Evolutionary conservation across 2,797 vertebrate genomes (phyloP).

Genomic region (Molossus alvarezi): DNA sequence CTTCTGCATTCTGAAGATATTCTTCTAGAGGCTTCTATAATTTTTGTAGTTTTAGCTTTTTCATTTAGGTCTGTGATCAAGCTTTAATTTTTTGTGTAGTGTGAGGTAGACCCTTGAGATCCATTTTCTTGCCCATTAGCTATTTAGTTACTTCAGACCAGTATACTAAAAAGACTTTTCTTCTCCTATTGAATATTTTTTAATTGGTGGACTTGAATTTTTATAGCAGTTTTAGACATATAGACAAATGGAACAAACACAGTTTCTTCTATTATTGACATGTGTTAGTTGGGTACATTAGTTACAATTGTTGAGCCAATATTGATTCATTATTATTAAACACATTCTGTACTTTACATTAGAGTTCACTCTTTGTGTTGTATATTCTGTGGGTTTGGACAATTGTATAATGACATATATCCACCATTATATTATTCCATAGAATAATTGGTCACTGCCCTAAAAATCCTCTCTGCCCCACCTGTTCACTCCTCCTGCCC

Average conservation of each 20-base stretch:
- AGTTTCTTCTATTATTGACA: neutral
- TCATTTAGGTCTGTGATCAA: neutral
- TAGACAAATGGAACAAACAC: neutral
- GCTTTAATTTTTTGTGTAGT: neutral
- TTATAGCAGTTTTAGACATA: neutral
- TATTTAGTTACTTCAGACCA: neutral
- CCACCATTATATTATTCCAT: neutral
- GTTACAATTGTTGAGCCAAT: neutral
- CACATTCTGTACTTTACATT: neutral
- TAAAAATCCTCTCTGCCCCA: neutral
- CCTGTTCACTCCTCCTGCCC: neutral
- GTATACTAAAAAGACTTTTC: neutral
- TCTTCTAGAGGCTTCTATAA: neutral
- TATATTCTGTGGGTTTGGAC: neutral
- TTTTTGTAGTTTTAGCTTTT: constrained; percentile 25
- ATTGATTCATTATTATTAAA: neutral
- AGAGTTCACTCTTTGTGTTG: neutral
- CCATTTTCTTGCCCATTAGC: neutral
- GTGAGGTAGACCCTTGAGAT: neutral
- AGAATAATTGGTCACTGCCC: neutral
- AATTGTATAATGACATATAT: neutral
- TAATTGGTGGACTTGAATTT: neutral
- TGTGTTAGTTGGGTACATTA: neutral
- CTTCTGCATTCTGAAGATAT: neutral
- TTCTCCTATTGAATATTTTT: neutral